Evolutionary conservation across 2,797 vertebrate genomes (phyloP), one percentile per base, ranked within the genome.

Genomic region (Alauda arvensis): DNA sequence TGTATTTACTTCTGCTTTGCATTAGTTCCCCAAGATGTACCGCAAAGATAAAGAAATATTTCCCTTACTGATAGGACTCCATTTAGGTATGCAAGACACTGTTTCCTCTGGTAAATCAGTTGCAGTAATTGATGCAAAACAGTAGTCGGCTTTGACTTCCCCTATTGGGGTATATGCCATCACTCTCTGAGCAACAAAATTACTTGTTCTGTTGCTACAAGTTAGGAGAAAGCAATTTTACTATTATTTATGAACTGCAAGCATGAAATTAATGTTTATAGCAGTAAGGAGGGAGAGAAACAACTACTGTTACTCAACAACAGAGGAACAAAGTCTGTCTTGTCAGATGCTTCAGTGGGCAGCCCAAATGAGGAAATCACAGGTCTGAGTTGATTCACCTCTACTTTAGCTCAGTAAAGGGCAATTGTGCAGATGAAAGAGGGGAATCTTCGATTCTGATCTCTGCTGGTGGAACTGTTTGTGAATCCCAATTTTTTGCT

Each of bases 381-480:
- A 83, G 34, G 20, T 77, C 20, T 10, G 24, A 42, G 21, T 14
- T 33, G 45, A 67, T 75, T 55, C 24, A n/a, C 23, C n/a, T 66
- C 45, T 59, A 18, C 34, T 80, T 77, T 13, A 89, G 59, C 10
- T 1, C 20, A 70, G 4, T 10, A 45, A 56, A 40, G 5, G 31
- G 34, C 12, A 65, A 61, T 28, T 40, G 45, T 11, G 18, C 33
- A 77, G 31, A 52, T 31, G n/a, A 79, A 85, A 65, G 25, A 23
- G 16, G 3, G 4, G 7, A 85, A 56, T 18, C 43, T 14, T 52
- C 37, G 56, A 56, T 57, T 79, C 53, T 29, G n/a, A 39, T 62
- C 26, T 75, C 76, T 49, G 67, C 15, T n/a, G 33, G 24, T 18
- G 42, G 39, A 60, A 49, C 4, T 0, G 0, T 40, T 37, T 53